Base-by-base conservation (phyloP, 2,888 invertebrate genomes). In the Torymus tubicola region DNA sequence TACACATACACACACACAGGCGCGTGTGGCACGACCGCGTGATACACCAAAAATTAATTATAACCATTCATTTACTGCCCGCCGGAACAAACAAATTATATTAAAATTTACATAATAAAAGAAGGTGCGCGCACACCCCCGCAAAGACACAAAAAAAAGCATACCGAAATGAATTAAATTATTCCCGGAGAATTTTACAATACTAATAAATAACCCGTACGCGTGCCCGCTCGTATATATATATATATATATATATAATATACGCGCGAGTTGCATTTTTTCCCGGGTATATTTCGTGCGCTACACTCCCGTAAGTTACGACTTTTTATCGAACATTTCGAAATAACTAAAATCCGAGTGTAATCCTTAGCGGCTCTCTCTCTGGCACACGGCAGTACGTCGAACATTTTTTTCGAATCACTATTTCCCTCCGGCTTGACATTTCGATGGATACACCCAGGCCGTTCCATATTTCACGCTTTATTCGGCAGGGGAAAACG, bases 21-120 rank as follows among this genome's bases (percentile, higher is more conserved):
- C 31, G 31, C 5, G 8, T 1, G 42, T 42, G 8, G 42, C 42
- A 42, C 42, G 1, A 8, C 42, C 42, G 42, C 42, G 42, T 42
- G 31, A 55, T 21, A 21, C 31, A 31, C 60, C 53, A 61, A 50
- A 63, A 65, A 65, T 78, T 71, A 71, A 78, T 71, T 78, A 69
- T 18, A 65, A 58, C 16, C 64, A 50, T 71, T 71, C 14, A 42
- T 64, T 61, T 50, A n/a, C 42, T 55, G 42, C 31, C 21, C 18
- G 60, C 3, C 8, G 16, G 16, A 71, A 58, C 63, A 65, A 57
- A 60, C 50, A 65, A 64, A 64, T 70, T 64, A 21, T 58, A 57
- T 42, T 42, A 42, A 42, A 42, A 42, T 42, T 42, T 42, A 42
- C 42, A 42, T 42, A 42, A 42, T 42, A 42, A 42, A 42, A 42